Evolutionary conservation across 2,797 vertebrate species (phyloP).

Genomic region (Syndactyla subalaris): DNA sequence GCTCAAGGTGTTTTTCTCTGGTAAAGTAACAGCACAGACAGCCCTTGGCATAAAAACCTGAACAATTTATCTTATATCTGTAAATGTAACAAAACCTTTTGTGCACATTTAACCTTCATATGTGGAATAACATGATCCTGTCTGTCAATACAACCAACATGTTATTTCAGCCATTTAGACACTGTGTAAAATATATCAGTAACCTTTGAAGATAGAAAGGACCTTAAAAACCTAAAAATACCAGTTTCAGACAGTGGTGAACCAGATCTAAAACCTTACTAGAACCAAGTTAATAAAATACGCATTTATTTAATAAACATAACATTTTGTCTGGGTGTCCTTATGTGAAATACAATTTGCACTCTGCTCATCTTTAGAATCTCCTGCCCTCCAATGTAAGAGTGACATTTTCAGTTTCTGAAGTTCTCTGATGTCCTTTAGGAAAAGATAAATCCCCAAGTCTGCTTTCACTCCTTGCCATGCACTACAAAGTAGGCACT

Average conservation of each 20-base stretch:
- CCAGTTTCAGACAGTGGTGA: background rate
- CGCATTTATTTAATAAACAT: background rate
- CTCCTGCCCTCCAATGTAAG: background rate
- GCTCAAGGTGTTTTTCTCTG: background rate
- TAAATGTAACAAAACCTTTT: background rate
- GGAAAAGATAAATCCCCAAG: background rate
- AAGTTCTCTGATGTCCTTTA: background rate
- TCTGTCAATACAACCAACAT: background rate
- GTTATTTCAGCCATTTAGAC: background rate
- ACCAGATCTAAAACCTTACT: background rate
- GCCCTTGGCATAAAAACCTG: background rate
- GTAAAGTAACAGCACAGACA: background rate
- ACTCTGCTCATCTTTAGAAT: background rate
- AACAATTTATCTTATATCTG: background rate
- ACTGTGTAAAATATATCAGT: background rate
- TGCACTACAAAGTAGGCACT: background rate
- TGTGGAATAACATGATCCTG: background rate
- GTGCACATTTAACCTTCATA: background rate
- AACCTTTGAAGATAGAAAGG: background rate
- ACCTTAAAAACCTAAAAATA: background rate
- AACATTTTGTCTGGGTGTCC: background rate
- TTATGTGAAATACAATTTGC: background rate
- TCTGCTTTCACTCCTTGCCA: background rate
- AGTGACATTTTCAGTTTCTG: background rate
- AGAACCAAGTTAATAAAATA: background rate